Percentiles rank a stretch among this genome's conserved stretches.
phyloP scores from a whole-genome alignment of 2,797 vertebrate genomes.

The Allobates femoralis region DNA sequence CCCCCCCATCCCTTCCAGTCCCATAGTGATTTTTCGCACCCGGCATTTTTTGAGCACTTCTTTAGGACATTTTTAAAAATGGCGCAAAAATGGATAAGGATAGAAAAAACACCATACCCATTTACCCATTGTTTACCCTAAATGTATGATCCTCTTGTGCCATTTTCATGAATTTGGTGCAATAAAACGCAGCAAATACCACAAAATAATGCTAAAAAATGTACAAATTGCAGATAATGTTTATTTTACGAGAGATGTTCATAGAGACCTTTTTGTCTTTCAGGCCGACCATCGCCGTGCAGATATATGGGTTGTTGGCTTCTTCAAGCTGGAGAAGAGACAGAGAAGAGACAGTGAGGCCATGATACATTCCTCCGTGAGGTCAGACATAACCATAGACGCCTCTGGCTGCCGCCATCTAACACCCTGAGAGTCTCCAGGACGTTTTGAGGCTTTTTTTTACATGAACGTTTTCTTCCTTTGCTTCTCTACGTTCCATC shows the following conservation, averaged over 20 bases:
- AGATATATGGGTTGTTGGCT: conserved; percentile 59
- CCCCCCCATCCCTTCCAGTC: too few species aligned
- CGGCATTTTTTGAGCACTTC: too few species aligned
- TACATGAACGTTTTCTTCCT: neutral
- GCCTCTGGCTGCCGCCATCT: neutral
- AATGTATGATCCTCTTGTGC: too few species aligned
- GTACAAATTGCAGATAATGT: too few species aligned
- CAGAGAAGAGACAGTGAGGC: neutral
- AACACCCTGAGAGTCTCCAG: neutral
- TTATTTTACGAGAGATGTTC: neutral
- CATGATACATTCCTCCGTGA: neutral
- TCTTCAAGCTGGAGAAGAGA: conserved; percentile 51
- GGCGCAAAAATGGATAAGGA: too few species aligned
- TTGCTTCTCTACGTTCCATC: neutral
- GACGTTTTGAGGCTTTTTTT: neutral
- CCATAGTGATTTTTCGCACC: too few species aligned
- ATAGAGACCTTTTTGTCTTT: conserved; percentile 57
- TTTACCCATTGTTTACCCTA: too few species aligned
- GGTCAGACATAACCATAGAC: neutral
- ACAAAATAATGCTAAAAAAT: too few species aligned
- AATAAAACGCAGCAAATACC: too few species aligned
- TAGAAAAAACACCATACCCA: too few species aligned
- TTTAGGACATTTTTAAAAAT: too few species aligned
- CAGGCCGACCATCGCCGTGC: conserved; percentile 57
- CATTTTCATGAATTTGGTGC: too few species aligned